Percentiles rank a stretch among this genome's conserved stretches.
Evolutionary conservation across 2,797 vertebrate species (phyloP).

Genomic region (Heliangelus exortis): DNA sequence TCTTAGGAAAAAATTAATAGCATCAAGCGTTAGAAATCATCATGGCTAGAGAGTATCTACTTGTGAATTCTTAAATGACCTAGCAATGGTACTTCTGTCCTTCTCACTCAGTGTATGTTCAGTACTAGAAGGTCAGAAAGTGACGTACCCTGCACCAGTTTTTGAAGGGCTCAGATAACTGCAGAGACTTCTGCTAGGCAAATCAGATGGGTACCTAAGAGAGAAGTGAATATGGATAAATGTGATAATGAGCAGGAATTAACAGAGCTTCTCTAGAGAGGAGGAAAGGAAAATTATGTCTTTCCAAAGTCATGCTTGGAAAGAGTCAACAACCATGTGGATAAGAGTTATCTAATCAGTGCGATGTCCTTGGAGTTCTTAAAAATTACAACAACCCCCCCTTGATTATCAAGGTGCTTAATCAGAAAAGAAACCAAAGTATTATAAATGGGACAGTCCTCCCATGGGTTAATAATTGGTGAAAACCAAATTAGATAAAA

Average conservation of each 20-base stretch:
- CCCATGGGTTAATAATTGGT: constrained; percentile 42
- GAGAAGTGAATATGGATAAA: not conserved
- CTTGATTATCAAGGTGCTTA: not conserved
- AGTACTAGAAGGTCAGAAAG: not conserved
- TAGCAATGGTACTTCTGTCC: not conserved
- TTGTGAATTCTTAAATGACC: not conserved
- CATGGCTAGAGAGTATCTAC: not conserved
- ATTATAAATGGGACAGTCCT: not conserved
- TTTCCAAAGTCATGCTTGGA: constrained; percentile 50
- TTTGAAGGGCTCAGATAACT: not conserved
- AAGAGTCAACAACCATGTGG: constrained; percentile 23
- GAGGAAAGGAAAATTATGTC: not conserved
- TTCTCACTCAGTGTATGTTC: not conserved
- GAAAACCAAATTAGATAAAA: not conserved
- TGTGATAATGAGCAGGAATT: not conserved
- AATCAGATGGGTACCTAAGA: rapidly evolving
- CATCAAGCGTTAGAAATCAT: rapidly evolving
- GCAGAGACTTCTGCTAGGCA: not conserved
- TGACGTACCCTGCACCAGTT: not conserved
- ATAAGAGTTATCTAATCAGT: constrained; percentile 61
- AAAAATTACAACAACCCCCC: not conserved
- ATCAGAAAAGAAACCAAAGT: not conserved
- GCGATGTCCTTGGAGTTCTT: constrained; percentile 44
- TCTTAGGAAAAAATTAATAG: not conserved
- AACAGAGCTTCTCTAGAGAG: not conserved